A percentile compares a stretch with the other conserved stretches of the same genome.
phyloP scores from a whole-genome alignment of 2,888 invertebrate species.

The Cephus pygmeus region DNA sequence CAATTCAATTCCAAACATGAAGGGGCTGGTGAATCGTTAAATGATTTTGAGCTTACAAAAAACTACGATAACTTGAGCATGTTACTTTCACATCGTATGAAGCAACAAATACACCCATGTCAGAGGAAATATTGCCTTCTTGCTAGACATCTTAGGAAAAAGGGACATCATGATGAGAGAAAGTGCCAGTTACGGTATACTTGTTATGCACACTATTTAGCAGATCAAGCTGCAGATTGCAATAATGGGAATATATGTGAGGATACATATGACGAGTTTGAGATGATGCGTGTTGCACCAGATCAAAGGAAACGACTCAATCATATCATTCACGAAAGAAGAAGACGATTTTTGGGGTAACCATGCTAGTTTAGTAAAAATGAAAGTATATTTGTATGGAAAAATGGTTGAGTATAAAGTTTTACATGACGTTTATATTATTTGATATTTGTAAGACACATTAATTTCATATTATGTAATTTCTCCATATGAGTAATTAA shows the following conservation, averaged over 20 bases:
- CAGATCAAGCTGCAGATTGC: constrained; percentile 27
- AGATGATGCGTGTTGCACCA: constrained; percentile 32
- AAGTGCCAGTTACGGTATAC: constrained; percentile 31
- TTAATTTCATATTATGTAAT: background rate
- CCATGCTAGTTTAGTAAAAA: constrained; percentile 23
- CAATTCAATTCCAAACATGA: background rate
- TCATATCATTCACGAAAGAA: constrained; percentile 31
- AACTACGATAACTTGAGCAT: constrained; percentile 40
- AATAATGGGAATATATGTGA: constrained; percentile 39
- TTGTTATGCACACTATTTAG: constrained; percentile 20
- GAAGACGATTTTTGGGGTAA: constrained; percentile 38
- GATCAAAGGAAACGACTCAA: constrained; percentile 27
- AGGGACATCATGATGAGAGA: constrained; percentile 28
- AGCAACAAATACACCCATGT: constrained; percentile 34
- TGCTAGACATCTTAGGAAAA: constrained; percentile 30
- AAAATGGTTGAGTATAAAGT: background rate
- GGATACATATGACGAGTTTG: constrained; percentile 43
- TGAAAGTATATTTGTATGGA: background rate
- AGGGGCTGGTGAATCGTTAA: constrained; percentile 24
- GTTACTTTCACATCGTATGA: constrained; percentile 39
- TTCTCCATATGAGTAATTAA: background rate
- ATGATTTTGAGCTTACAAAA: background rate
- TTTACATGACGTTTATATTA: background rate
- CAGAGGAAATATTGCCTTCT: constrained; percentile 36
- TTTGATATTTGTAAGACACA: background rate